Evolutionary conservation across 1,140 invertebrate species (phyloP), one percentile per base, ranked within the genome.

Genomic region (Ooceraea biroi): DNA sequence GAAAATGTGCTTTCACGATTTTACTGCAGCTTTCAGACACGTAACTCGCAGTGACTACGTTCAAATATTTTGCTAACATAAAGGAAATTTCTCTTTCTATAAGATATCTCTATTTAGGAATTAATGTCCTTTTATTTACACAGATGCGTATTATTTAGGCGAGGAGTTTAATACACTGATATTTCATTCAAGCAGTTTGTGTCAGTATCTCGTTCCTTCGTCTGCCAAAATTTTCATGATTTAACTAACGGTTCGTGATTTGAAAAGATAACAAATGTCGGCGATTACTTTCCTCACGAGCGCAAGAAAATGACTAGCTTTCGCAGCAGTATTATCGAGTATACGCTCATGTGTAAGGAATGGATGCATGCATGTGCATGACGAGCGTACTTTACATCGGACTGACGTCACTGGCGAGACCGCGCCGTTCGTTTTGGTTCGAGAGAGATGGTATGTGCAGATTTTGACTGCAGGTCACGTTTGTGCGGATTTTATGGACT

Each of bases 401-500:
- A 68, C 50, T 88, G 80, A 84, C 85, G 74, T 88, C 86, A 84
- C 55, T 27, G 27, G 41, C 50, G 14, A 7, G 36, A 66, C 74
- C 55, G 44, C 22, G 72, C 25, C 68, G 46, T 76, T 73, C 46
- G 46, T 68, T 57, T 60, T 57, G 1, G 55, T 50, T 17, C 41
- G 46, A 46, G 55, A 46, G 41, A 71, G 48, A 85, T 68, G 44
- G n/a, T 76, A 65, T 60, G 65, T 19, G 19, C n/a, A 82, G 80
- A 85, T 85, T 83, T 63, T 69, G 82, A 76, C 46, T 60, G 69
- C 27, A 27, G 46, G 52, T 61, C 80, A 83, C 82, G 80, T 83
- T 83, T 66, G 60, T 46, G 60, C 52, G 63, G 69, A 83, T 83
- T 85, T 85, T 85, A 85, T 85, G 65, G 60, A 82, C 69, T 72